Evolutionary conservation across 2,888 invertebrate species (phyloP), one percentile per base, ranked within the genome.

Genomic region (Prenolepis imparis): DNA sequence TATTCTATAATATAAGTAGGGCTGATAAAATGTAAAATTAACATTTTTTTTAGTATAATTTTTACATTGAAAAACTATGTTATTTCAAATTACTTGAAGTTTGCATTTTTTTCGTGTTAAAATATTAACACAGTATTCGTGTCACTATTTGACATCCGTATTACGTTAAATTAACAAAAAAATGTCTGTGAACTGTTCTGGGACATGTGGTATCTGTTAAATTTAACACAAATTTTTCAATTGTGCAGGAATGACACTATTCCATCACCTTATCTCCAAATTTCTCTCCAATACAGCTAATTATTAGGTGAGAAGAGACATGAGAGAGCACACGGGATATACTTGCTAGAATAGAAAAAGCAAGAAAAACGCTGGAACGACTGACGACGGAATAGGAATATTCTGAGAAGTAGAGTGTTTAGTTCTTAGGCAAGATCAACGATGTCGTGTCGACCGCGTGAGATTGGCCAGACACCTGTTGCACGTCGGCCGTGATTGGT

Each of bases 401-500:
- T 84, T 84, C 83, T 84, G 57, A 61, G 84, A 73, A 88, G 72
- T 81, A 52, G 83, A 85, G 83, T 63, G 88, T 88, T 89, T 87
- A 81, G 80, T 86, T 67, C 63, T 39, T 86, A 70, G 57, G 87
- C 72, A 80, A 89, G 81, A 89, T 55, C 78, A 74, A 63, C 78
- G 84, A 55, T 75, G 63, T 80, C 57, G 74, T 39, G 86, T 74
- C 61, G 24, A 1, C 36, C 44, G 55, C n/a, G 63, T 67, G 55
- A 68, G 87, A 94, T 94, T 94, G 94, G 94, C 85, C 90, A 89
- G 83, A 92, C 94, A 94, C 93, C 94, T 94, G 94, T 93, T 94
- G 93, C 93, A 87, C 82, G 82, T 72, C 75, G 75, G 73, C 87
- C 39, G 83, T 89, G 89, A 93, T 93, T 94, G 94, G 93, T 77